A percentile compares a stretch with the other conserved stretches of the same genome.
Conservation (phyloP, 2,797 vertebrate species). For the Phalloptychus januarius region DNA sequence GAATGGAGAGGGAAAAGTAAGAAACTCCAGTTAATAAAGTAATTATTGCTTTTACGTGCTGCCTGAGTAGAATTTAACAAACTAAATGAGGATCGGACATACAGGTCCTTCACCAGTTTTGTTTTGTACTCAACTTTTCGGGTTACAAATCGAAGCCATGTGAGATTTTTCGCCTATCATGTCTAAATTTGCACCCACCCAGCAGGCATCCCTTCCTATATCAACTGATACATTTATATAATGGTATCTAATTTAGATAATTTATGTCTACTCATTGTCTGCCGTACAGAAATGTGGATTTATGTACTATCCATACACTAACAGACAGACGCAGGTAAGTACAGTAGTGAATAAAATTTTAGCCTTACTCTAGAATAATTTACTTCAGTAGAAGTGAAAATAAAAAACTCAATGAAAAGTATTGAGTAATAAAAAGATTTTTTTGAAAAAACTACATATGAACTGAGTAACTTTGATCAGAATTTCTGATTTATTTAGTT, state of each 20-base stretch:
- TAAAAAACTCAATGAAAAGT: too few relatives aligned
- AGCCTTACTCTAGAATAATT: not conserved
- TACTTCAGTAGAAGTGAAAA: not conserved
- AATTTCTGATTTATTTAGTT: not conserved
- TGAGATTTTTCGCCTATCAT: not conserved
- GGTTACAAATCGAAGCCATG: not conserved
- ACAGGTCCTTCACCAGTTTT: too few relatives aligned
- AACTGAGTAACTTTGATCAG: not conserved
- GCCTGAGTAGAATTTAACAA: too few relatives aligned
- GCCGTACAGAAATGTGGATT: not conserved
- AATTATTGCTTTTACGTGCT: not conserved
- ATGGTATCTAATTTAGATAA: too few relatives aligned
- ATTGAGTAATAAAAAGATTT: not conserved
- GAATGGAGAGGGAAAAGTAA: slow-evolving; percentile 1
- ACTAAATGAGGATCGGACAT: not conserved
- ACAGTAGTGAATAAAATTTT: not conserved
- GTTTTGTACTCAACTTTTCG: not conserved
- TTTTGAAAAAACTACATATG: not conserved
- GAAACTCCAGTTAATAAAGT: not conserved
- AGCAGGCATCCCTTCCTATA: not conserved
- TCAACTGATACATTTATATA: not conserved
- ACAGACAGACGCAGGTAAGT: not conserved
- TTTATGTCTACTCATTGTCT: not conserved
- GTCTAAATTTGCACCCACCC: not conserved
- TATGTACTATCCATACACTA: not conserved